A percentile compares a stretch with the other conserved stretches of the same genome.
Evolutionary conservation across 2,888 invertebrate species (phyloP).

Genomic region (Hirtodrosophila histrioides): DNA sequence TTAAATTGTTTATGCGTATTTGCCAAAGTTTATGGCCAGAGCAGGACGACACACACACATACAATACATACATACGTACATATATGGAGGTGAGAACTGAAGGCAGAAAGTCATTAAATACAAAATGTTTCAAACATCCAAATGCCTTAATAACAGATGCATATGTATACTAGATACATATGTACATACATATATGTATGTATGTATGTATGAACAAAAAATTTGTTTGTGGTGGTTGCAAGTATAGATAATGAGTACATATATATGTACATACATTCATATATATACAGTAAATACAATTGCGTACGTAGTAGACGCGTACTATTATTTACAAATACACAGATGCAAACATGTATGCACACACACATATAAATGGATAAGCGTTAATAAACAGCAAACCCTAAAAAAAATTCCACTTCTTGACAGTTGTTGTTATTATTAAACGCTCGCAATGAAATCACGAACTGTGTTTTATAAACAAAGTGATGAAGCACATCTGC

Average conservation of each 20-base stretch:
- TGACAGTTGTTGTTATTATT: not conserved
- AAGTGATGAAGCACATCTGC: conserved; percentile 45
- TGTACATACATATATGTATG: too few species aligned
- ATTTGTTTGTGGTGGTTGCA: conserved; percentile 28
- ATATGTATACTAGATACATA: conserved; percentile 34
- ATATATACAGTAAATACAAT: conserved; percentile 32
- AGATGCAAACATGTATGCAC: conserved; percentile 17
- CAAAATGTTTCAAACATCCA: conserved; percentile 46
- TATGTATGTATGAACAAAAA: not conserved
- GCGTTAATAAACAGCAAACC: conserved; percentile 21
- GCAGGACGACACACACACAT: conserved; percentile 32
- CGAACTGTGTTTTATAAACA: conserved; percentile 57
- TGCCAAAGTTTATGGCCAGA: conserved; percentile 19
- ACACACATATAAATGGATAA: conserved; percentile 3
- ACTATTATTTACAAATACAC: conserved; percentile 24
- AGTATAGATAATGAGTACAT: conserved; percentile 45
- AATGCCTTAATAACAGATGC: conserved; percentile 40
- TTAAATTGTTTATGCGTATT: conserved; percentile 39
- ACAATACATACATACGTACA: conserved; percentile 1
- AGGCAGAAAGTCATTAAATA: conserved; percentile 45
- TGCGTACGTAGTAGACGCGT: conserved; percentile 28
- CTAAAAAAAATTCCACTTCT: conserved; percentile 16
- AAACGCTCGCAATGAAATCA: conserved; percentile 8
- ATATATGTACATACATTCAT: conserved; percentile 13
- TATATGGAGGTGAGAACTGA: conserved; percentile 20